Percentiles rank a stretch among this genome's conserved stretches.
Conservation (phyloP, 2,888 invertebrate species). For the Campoplex nolae region DNA sequence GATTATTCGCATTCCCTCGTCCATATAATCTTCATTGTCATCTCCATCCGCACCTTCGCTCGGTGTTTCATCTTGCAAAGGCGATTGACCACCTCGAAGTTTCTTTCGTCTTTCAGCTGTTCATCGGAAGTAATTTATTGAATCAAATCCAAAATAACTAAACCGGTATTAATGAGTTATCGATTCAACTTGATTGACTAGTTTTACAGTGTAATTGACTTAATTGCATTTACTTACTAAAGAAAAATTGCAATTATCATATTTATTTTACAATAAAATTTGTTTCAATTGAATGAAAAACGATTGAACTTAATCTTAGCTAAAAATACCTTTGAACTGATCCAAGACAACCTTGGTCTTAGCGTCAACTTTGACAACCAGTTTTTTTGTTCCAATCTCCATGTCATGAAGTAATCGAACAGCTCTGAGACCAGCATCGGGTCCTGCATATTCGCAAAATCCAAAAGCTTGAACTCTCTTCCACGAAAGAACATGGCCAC, state of each 20-base stretch:
- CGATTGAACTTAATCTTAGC: not conserved
- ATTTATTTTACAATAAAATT: not conserved
- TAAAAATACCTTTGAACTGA: slow-evolving; percentile 92
- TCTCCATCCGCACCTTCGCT: slow-evolving; percentile 86
- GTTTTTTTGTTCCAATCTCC: slow-evolving; percentile 95
- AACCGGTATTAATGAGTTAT: not conserved
- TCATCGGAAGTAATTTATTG: not conserved
- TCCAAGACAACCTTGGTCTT: slow-evolving; percentile 98
- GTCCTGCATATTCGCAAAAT: slow-evolving; percentile 98
- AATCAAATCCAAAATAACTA: not conserved
- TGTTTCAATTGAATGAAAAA: not conserved
- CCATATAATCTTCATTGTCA: slow-evolving; percentile 89
- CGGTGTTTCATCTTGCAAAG: slow-evolving; percentile 87
- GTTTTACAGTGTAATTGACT: too few species aligned
- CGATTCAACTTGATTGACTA: not conserved
- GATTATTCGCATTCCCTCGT: slow-evolving; percentile 90
- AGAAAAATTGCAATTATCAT: not conserved
- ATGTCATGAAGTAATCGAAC: slow-evolving; percentile 96
- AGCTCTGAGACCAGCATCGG: slow-evolving; percentile 97
- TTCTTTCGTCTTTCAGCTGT: slow-evolving; percentile 87
- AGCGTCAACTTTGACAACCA: slow-evolving; percentile 98
- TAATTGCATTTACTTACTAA: not conserved
- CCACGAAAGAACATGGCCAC: slow-evolving; percentile 98
- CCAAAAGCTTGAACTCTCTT: slow-evolving; percentile 99
- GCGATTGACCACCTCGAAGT: slow-evolving; percentile 86